Evolutionary conservation across 2,888 invertebrate genomes (phyloP).

Genomic region (Stenodema calcarata): DNA sequence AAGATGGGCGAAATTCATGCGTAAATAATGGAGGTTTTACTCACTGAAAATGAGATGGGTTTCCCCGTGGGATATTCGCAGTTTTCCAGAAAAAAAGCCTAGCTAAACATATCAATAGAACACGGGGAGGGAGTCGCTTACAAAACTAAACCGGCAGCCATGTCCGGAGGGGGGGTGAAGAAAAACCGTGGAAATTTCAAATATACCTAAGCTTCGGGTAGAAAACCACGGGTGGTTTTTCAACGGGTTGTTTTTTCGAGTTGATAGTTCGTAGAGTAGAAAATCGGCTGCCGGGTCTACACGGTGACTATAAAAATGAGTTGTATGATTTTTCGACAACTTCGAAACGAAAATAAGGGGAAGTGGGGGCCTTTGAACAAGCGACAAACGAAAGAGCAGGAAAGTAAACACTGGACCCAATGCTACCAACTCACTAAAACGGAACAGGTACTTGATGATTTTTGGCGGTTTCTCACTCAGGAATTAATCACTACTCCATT

Average conservation of each 20-base stretch:
- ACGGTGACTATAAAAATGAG: neutral
- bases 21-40: neutral
- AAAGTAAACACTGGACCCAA: neutral
- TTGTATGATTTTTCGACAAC: neutral
- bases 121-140: constrained; percentile 43
- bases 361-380: neutral
- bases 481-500: no score
- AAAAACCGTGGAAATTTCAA: neutral
- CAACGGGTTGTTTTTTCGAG: no score
- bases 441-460: neutral
- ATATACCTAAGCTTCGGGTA: neutral
- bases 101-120: constrained; percentile 35
- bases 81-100: neutral
- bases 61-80: neutral
- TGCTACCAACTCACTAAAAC: neutral
- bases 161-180: constrained; percentile 41
- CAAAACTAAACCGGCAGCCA: constrained; percentile 52
- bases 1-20: neutral
- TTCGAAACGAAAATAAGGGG: neutral
- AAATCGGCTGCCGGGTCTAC: neutral
- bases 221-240: neutral
- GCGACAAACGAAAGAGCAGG: neutral
- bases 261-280: no score
- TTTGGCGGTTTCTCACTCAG: no score
- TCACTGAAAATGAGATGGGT: neutral